Conservation (phyloP, 37 sponge, comb jelly and placozoan species). For the Crambe crambe region DNA sequence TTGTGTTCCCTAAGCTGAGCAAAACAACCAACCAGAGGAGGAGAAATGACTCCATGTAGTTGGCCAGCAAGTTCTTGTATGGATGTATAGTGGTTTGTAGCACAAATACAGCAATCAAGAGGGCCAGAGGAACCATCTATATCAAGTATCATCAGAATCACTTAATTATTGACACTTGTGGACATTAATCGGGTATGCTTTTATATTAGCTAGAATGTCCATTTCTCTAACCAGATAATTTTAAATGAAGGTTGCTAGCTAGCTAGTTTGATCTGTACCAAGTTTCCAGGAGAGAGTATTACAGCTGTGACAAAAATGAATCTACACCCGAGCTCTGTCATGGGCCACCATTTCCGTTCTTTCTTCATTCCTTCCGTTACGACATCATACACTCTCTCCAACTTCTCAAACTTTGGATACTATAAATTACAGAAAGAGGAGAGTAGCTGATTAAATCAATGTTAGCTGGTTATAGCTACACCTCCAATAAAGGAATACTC, state of each 20-base stretch:
- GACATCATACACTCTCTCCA: conserved; percentile 7
- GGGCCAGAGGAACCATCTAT: conserved; percentile 6
- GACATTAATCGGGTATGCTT: too few relatives aligned
- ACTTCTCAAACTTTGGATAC: not conserved
- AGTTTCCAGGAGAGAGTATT: not conserved
- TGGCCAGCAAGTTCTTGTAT: conserved; percentile 20
- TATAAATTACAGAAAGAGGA: not conserved
- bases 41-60: not conserved
- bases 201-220: too few relatives aligned
- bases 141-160: not conserved
- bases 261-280: not conserved
- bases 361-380: not conserved
- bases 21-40: conserved; percentile 1
- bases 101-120: not conserved
- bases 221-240: not conserved
- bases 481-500: too few relatives aligned
- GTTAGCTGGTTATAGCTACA: too few relatives aligned
- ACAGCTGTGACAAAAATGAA: conserved; percentile 8
- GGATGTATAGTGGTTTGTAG: not conserved
- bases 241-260: not conserved
- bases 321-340: conserved; percentile 9
- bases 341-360: conserved; percentile 12
- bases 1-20: conserved; percentile 26
- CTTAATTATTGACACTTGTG: not conserved
- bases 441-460: too few relatives aligned